These are phyloP conservation scores for Chinchilla lanigera DNA, from an alignment of 2,113 vertebrate species.

Conservation along the genomic window DNA sequence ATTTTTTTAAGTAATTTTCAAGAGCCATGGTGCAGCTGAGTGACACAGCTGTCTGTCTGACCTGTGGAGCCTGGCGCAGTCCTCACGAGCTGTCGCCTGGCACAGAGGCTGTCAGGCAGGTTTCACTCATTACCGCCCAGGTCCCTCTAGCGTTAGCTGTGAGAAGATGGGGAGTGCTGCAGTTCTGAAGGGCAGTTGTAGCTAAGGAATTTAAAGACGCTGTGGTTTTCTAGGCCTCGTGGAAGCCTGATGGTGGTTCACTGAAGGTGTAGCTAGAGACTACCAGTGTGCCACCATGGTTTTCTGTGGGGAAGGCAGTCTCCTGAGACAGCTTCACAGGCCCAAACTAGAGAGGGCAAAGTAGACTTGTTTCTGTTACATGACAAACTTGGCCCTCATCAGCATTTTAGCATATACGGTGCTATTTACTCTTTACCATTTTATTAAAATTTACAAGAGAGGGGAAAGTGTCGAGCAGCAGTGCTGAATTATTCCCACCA, in stretches of 20 bases:
- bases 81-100: not conserved
- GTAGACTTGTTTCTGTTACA: not conserved
- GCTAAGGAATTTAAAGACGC: not conserved
- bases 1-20: not conserved
- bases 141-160: not conserved
- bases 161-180: not conserved
- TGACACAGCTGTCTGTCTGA: not conserved
- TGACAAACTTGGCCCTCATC: not conserved
- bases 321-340: not conserved
- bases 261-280: not conserved
- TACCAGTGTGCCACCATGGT: not conserved
- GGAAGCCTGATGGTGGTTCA: not conserved
- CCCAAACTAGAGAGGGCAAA: not conserved
- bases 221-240: not conserved
- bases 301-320: not conserved
- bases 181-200: not conserved
- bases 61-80: not conserved
- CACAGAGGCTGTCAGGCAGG: not conserved
- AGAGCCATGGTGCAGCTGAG: not conserved
- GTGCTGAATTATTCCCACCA: not conserved
- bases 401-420: not conserved
- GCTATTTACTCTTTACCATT: not conserved
- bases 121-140: not conserved
- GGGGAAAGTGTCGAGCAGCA: not conserved
- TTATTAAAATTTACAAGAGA: not conserved